phyloP scores from a whole-genome alignment of 1,140 invertebrate species.

The Pseudomyrmex dendroicus region DNA sequence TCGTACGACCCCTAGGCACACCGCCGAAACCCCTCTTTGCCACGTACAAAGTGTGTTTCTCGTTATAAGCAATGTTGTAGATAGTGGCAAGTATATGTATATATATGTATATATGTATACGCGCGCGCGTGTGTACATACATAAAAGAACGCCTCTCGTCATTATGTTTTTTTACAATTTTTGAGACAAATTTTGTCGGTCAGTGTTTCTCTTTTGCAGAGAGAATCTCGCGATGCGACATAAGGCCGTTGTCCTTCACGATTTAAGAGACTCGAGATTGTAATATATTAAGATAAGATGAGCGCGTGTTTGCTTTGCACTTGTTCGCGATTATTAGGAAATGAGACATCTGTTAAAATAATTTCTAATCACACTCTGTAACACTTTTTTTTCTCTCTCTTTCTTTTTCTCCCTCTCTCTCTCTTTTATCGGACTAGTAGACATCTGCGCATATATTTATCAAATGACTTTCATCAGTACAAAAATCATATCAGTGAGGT shows the following conservation, averaged over 20 bases:
- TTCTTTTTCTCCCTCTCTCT: background rate
- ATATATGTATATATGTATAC: too few relatives aligned
- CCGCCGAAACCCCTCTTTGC: slow-evolving; percentile 26
- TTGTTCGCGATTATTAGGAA: slow-evolving; percentile 80
- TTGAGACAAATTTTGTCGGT: too few relatives aligned
- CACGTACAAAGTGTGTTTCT: slow-evolving; percentile 3
- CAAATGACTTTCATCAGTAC: slow-evolving; percentile 24
- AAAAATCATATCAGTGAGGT: background rate
- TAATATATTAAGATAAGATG: slow-evolving; percentile 68
- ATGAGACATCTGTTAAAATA: slow-evolving; percentile 83
- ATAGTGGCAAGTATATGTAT: too few relatives aligned
- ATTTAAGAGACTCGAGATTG: slow-evolving; percentile 55
- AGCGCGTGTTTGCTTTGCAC: slow-evolving; percentile 79
- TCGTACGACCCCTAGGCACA: slow-evolving; percentile 33
- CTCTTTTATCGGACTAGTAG: slow-evolving; percentile 62
- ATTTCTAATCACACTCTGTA: slow-evolving; percentile 69
- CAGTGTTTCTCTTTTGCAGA: too few relatives aligned
- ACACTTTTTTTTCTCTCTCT: too few relatives aligned
- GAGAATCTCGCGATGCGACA: too few relatives aligned
- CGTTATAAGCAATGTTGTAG: background rate
- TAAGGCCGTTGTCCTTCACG: background rate
- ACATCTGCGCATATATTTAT: slow-evolving; percentile 69
- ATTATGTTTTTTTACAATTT: too few relatives aligned
- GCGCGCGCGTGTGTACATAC: background rate
- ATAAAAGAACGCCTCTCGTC: background rate